These are phyloP conservation scores for Halyomorpha halys DNA, from an alignment of 1,140 invertebrate species.

Conservation along the genomic window DNA sequence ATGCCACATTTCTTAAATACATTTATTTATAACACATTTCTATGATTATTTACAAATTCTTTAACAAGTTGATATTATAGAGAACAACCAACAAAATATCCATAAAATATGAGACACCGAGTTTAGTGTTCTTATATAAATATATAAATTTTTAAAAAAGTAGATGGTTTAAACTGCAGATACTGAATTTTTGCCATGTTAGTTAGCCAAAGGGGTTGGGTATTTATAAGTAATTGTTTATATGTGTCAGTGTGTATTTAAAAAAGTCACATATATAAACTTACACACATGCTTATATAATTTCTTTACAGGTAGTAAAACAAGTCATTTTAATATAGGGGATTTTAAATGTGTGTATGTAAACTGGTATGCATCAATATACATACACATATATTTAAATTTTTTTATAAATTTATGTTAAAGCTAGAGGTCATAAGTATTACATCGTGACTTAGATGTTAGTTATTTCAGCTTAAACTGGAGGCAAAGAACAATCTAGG, in stretches of 20 bases:
- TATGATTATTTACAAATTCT: neutral
- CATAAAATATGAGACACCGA: neutral
- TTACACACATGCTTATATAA: slow-evolving; percentile 1
- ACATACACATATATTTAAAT: neutral
- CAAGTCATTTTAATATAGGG: neutral
- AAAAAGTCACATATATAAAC: no score
- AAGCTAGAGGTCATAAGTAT: slow-evolving; percentile 14
- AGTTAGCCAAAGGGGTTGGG: no score
- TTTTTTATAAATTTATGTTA: neutral
- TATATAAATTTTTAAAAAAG: slow-evolving; percentile 7
- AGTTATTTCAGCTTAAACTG: neutral
- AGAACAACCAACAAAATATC: slow-evolving; percentile 1
- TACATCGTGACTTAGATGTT: slow-evolving; percentile 16
- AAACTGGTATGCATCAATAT: no score
- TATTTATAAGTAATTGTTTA: no score
- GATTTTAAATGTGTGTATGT: no score
- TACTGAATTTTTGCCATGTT: no score
- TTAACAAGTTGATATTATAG: neutral
- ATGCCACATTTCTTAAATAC: slow-evolving; percentile 13
- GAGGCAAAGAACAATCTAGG: neutral
- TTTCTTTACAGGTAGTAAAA: slow-evolving; percentile 6
- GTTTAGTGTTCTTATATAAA: slow-evolving; percentile 6
- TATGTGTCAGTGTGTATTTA: no score
- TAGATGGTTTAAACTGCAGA: neutral
- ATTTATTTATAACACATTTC: slow-evolving; percentile 11